Conservation (phyloP, 2,113 vertebrate genomes). For the Dinomys branickii region DNA sequence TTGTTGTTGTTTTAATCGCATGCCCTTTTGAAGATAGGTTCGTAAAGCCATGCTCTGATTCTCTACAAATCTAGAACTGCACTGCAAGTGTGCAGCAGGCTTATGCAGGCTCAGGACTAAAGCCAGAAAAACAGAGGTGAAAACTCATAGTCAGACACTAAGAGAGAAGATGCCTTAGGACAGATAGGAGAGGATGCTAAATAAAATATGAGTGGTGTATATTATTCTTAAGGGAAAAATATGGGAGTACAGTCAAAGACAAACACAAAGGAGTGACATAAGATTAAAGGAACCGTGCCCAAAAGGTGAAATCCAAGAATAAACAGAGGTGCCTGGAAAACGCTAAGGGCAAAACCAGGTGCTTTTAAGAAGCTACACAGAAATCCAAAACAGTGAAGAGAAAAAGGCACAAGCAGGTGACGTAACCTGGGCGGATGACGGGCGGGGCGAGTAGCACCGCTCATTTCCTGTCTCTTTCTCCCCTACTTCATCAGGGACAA, state of each 20-base stretch:
- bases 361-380: slow-evolving; percentile 33
- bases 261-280: slow-evolving; percentile 40
- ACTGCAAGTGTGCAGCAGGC: neutral
- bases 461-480: slow-evolving; percentile 57
- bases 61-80: neutral
- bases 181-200: neutral
- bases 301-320: neutral
- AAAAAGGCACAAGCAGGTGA: slow-evolving; percentile 61
- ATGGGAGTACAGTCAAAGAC: neutral
- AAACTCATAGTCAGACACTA: neutral
- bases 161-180: neutral
- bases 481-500: neutral
- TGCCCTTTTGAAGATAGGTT: neutral
- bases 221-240: neutral
- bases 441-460: neutral
- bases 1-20: neutral
- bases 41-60: neutral
- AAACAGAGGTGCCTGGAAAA: slow-evolving; percentile 42
- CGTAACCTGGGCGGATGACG: neutral
- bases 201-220: slow-evolving; percentile 21
- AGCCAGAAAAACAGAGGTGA: neutral
- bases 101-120: neutral
- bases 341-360: slow-evolving; percentile 38
- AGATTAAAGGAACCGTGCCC: neutral
- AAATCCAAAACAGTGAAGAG: slow-evolving; percentile 48